phyloP scores from a whole-genome alignment of 1,140 invertebrate species.

The Zaprionus inermis region DNA sequence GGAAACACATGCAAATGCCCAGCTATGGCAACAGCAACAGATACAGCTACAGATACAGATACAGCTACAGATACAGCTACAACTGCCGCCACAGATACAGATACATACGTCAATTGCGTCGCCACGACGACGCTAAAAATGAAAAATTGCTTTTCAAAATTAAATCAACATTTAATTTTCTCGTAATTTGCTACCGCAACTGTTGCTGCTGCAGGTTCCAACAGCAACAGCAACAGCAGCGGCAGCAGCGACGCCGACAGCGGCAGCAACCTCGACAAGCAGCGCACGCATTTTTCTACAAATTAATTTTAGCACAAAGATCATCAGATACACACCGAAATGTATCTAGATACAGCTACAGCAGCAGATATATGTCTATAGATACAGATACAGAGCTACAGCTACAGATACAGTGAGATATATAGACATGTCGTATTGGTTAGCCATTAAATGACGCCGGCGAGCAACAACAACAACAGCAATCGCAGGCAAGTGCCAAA shows the following conservation, averaged over 20 bases:
- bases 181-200: constrained; percentile 75
- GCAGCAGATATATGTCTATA: constrained; percentile 27
- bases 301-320: constrained; percentile 81
- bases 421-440: constrained; percentile 78
- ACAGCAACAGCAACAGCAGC: constrained; percentile 38
- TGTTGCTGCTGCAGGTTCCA: constrained; percentile 25
- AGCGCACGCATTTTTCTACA: constrained; percentile 78
- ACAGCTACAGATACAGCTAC: constrained; percentile 37
- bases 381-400: constrained; percentile 55
- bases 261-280: constrained; percentile 30
- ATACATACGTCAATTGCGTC: constrained; percentile 73
- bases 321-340: constrained; percentile 74
- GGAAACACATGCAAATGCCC: constrained; percentile 68
- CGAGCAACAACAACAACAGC: constrained; percentile 37
- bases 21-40: constrained; percentile 41
- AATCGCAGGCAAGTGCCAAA: constrained; percentile 74
- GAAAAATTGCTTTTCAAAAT: constrained; percentile 83
- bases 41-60: constrained; percentile 47
- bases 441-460: constrained; percentile 80
- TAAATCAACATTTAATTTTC: constrained; percentile 83
- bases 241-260: constrained; percentile 10
- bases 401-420: constrained; percentile 45
- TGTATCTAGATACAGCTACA: constrained; percentile 68
- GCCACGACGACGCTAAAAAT: constrained; percentile 73
- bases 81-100: constrained; percentile 46